Base-by-base conservation (phyloP, 1,140 invertebrate genomes). In the Dendrolimus kikuchii region DNA sequence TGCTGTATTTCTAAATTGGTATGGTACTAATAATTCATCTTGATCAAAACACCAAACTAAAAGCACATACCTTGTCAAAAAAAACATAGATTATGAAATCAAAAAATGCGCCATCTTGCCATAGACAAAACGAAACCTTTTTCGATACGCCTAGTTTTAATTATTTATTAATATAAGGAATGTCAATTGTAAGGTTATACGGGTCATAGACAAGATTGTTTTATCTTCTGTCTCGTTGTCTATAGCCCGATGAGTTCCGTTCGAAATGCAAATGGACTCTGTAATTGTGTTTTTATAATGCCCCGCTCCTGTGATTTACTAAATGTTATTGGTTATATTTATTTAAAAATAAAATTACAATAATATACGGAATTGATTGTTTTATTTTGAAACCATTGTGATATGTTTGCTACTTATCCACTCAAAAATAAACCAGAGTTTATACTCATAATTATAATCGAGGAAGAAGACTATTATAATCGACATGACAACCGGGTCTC, bases 271-370 rank as follows among this genome's bases (percentile, higher is more conserved):
- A 51, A 36, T 51, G 49, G 3, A 23, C 23, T 23, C 23, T 23
- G 38, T 49, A 74, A 62, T 84, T 84, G 75, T 82, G 82, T 84
- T 84, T 74, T 79, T 77, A 81, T 74, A 71, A 76, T 86, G 83
- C 81, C 82, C 82, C 74, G 68, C 81, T 86, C 82, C 82, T 86
- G 82, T 86, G 82, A 86, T 86, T 77, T 86, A 86, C 83, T 84
- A 84, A 84, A 86, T 86, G 82, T 86, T 86, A 86, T 86, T 80
- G 81, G 82, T 86, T 86, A 86, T 86, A 86, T 84, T 86, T 84
- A 82, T 82, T 86, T 84, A 77, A 85, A 74, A 86, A 81, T 77
- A 83, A 84, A 84, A 83, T 57, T 83, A 86, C 80, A 84, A 82
- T 83, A 83, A 83, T 82, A 82, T 82, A 82, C 73, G 70, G 59